Base-by-base conservation (phyloP, 1,140 invertebrate species). In the Anthonomus grandis region DNA sequence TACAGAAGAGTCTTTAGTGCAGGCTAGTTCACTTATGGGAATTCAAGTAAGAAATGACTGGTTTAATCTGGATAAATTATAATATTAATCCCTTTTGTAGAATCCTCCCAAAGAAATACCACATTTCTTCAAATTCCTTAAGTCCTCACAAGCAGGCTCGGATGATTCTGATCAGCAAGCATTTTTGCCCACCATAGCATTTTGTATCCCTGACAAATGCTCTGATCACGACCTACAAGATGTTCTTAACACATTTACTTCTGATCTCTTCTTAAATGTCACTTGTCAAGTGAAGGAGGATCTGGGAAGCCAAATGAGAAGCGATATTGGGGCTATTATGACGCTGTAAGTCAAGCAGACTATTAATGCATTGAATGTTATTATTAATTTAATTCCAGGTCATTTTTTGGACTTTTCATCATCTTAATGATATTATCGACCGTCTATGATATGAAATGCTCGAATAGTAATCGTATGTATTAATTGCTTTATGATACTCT, bases 201-300 rank as follows among this genome's bases (percentile, higher is more conserved):
- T 52, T 1, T 52, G 49, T 25, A 19, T 52, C 18, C 49, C 49
- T 9, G 22, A 52, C 27, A 9, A 52, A 52, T 52, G 49, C 18
- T 41, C 18, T 41, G 24, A 41, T 25, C 13, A 13, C 1, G 22
- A 24, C 25, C n/a, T 25, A 5, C n/a, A 39, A 52, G 41, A 15
- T n/a, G 27, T 52, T 41, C 9, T 23, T 5, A 6, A 8, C 6
- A n/a, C n/a, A 15, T 12, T 17, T n/a, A n/a, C 25, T 15, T 27
- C 45, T 27, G 18, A 8, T 6, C 6, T 41, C 4, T 24, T 38
- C 17, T 52, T 12, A 15, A 34, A 24, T 25, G 49, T 52, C 6
- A 52, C 38, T 4, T 52, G 49, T 18, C 49, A 52, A 41, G 41
- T 38, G n/a, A 52, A 52, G 41, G 49, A 39, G 15, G 8, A 18